Evolutionary conservation across 2,888 invertebrate genomes (phyloP), one percentile per base, ranked within the genome.

Genomic region (Eupsilia transversa): DNA sequence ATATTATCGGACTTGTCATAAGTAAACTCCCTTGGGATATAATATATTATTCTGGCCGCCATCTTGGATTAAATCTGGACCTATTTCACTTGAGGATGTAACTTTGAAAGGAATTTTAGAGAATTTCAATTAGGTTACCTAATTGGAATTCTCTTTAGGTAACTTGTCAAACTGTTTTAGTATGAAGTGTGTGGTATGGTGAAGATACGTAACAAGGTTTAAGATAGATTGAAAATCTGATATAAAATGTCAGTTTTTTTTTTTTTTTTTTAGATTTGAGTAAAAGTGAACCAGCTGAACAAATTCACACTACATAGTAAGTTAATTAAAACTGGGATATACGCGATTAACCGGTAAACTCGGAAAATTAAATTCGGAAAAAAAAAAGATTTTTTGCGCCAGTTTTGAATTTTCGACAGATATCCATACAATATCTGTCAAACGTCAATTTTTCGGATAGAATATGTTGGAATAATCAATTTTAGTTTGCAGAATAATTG

Each of bases 1-100:
- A 72, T 65, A 56, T 60, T 64, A 52, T 52, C 30, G n/a, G 52
- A 35, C 69, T 67, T 60, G 69, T 49, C 61, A 80, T 59, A 60
- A 74, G 33, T 56, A 35, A 41, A 52, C 23, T 38, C 66, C 46
- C 41, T 35, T 27, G 27, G 70, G 59, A 4, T 54, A 14, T n/a
- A 27, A 41, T 56, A 71, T 52, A 68, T 69, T 52, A 65, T 79
- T 83, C 59, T 14, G 27, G 23, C 5, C 3, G 43, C 65, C 68
- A 70, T 80, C 35, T 83, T 80, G 69, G 54, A 56, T 65, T 72
- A 56, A 57, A 65, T 74, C 57, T 52, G 46, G 38, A 43, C 4
- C 43, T 27, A 57, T 33, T 71, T 69, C 43, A 64, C 9, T 52
- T 35, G 17, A 56, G n/a, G 38, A 69, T 38, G 67, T 52, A 57